Conservation (phyloP, 2,113 vertebrate species). For the Hemiprocne comata region DNA sequence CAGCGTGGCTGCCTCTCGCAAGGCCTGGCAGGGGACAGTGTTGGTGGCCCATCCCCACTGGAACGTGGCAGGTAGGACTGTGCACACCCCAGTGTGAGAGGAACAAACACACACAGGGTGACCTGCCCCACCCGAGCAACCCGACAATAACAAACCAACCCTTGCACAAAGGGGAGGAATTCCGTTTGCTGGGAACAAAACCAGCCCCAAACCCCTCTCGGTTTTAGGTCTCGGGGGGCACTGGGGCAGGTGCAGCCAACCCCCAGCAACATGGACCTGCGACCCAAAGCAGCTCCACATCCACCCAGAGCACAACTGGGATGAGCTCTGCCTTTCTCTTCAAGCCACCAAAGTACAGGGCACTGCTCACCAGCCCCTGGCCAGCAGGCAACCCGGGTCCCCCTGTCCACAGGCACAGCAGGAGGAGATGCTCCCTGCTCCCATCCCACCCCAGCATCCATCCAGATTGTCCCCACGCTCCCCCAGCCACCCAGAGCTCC, state of each 20-base stretch:
- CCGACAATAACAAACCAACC: neutral
- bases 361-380: neutral
- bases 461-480: neutral
- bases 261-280: rapidly evolving
- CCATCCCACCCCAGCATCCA: neutral
- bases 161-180: too few relatives aligned
- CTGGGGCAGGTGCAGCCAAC: neutral
- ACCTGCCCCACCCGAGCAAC: rapidly evolving
- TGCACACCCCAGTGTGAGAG: rapidly evolving
- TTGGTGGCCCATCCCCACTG: neutral
- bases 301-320: neutral
- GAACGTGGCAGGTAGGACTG: rapidly evolving
- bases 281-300: rapidly evolving
- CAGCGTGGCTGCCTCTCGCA: rapidly evolving
- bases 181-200: too few relatives aligned
- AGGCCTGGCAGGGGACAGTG: neutral
- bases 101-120: rapidly evolving
- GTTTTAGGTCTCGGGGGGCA: rapidly evolving
- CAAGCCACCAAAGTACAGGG: rapidly evolving
- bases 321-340: neutral
- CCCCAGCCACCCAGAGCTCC: neutral
- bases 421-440: neutral
- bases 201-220: neutral
- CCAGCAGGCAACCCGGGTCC: neutral
- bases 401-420: neutral